Evolutionary conservation across 2,113 vertebrate genomes (phyloP).

Genomic region (Sclerurus mexicanus): DNA sequence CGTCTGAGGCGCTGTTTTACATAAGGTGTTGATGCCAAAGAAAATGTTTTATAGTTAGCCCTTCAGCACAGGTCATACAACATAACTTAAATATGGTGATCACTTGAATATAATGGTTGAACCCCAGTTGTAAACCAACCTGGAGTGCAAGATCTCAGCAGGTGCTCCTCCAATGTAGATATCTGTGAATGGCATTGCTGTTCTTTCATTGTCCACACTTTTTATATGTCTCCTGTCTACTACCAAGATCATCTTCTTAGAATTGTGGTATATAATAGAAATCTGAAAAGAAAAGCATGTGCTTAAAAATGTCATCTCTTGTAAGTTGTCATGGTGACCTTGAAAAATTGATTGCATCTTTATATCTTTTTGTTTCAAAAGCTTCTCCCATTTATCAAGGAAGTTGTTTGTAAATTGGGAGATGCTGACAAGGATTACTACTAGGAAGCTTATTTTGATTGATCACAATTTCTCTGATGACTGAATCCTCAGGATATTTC

Average conservation of each 20-base stretch:
- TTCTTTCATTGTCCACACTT: conserved; percentile 91
- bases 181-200: conserved; percentile 88
- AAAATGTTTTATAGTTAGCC: neutral
- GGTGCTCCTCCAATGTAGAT: conserved; percentile 95
- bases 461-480: neutral
- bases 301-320: neutral
- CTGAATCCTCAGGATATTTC: neutral
- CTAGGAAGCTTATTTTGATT: neutral
- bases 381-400: neutral
- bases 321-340: neutral
- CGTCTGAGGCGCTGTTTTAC: neutral
- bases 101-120: neutral
- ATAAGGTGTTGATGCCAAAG: neutral
- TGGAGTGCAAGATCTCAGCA: conserved; percentile 80
- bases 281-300: conserved; percentile 76
- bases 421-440: neutral
- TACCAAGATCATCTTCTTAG: conserved; percentile 94
- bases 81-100: neutral
- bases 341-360: neutral
- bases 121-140: conserved; percentile 67
- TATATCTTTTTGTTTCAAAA: neutral
- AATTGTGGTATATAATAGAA: conserved; percentile 96
- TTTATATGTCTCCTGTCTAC: conserved; percentile 93
- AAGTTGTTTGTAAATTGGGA: neutral
- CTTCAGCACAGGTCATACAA: neutral